phyloP scores from a whole-genome alignment of 1,140 invertebrate genomes.

The Theocolax elegans region DNA sequence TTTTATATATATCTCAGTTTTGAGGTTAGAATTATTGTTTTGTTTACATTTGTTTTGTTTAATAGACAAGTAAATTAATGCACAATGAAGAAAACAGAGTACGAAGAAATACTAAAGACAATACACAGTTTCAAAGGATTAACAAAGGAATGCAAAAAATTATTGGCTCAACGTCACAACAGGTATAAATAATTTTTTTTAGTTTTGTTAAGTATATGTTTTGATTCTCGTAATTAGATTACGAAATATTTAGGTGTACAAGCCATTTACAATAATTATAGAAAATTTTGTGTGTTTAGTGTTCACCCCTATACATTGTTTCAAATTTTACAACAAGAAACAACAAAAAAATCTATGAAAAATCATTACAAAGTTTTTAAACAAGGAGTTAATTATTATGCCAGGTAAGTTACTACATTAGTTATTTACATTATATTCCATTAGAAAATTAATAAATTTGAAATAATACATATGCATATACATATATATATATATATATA shows the following conservation, averaged over 20 bases:
- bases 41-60: constrained; percentile 6
- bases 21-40: constrained; percentile 9
- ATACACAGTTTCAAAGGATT: constrained; percentile 53
- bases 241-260: constrained; percentile 7
- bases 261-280: background rate
- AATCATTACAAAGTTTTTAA: constrained; percentile 52
- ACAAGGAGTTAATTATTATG: constrained; percentile 47
- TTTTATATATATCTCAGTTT: background rate
- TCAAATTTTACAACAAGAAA: constrained; percentile 68
- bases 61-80: background rate
- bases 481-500: no score
- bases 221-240: background rate
- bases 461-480: background rate
- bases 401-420: constrained; percentile 42
- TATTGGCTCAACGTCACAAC: constrained; percentile 49
- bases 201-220: no score
- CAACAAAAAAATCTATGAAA: constrained; percentile 62
- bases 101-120: constrained; percentile 47
- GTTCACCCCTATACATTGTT: constrained; percentile 60
- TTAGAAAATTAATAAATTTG: background rate
- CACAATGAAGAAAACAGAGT: constrained; percentile 51
- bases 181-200: constrained; percentile 37
- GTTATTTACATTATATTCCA: background rate
- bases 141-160: constrained; percentile 52
- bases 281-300: constrained; percentile 39